Base-by-base conservation (phyloP, 2,888 invertebrate genomes). In the Apeira syringaria region DNA sequence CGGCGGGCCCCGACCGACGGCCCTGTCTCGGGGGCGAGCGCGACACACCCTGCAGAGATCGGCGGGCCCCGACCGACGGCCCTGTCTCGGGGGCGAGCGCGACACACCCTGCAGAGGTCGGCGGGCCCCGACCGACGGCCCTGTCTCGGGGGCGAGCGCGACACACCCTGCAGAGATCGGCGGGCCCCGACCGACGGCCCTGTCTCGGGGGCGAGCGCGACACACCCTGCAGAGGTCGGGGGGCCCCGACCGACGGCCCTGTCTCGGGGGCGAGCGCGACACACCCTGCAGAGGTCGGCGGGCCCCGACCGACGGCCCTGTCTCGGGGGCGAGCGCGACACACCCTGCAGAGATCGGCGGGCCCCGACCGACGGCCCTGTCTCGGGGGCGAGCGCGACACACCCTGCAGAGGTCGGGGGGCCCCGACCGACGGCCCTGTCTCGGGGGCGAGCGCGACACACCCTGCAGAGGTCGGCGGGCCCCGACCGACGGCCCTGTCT, bases 211-310 rank as follows among this genome's bases (percentile, higher is more conserved):
- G 22, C 34, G 27, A 22, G 32, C 36, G 36, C 40, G 36, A 29
- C 35, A 38, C 26, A 36, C 52, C 50, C 39, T 34, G 47, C 52
- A 36, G 37, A 51, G 41, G 57, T 59, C 56, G 51, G 55, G 53
- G 38, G 15, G 15, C 2, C 4, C 4, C 15, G n/a, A n/a, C n/a
- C n/a, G n/a, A n/a, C n/a, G n/a, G n/a, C n/a, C n/a, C n/a, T n/a
- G n/a, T n/a, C n/a, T n/a, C n/a, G n/a, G n/a, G 10, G 27, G 22
- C 34, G 27, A 22, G 32, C 36, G 36, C 40, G 36, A 29, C 35
- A 38, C 26, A 36, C 52, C 50, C 39, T 34, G 47, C 52, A 36
- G 37, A 51, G 41, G 57, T 59, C 56, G 51, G 55, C 55, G 38
- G 15, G 15, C 2, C 4, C 4, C 15, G n/a, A n/a, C n/a, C n/a